A percentile compares a stretch with the other conserved stretches of the same genome.
phyloP scores from a whole-genome alignment of 1,140 invertebrate species.

The Protaetia brevitarsis region DNA sequence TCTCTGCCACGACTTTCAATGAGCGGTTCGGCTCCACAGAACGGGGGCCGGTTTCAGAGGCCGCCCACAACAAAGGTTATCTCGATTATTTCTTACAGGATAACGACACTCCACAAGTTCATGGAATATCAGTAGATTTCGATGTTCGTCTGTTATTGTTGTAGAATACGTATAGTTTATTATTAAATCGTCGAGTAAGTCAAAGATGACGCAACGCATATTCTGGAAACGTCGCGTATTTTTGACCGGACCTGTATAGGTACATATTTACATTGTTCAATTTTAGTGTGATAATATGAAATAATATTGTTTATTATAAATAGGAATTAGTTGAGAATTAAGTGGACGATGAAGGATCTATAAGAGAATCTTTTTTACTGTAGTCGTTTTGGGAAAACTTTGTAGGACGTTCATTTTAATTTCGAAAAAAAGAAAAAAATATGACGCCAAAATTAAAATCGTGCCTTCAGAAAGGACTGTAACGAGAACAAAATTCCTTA shows the following conservation, averaged over 20 bases:
- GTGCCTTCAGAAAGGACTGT: conserved; percentile 38
- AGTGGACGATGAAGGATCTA: no score
- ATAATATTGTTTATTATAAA: conserved; percentile 8
- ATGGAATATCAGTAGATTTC: conserved; percentile 36
- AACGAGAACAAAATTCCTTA: conserved; percentile 3
- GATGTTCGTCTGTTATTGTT: not conserved
- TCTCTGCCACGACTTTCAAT: conserved; percentile 60
- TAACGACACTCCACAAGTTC: conserved; percentile 39
- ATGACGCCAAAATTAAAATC: conserved; percentile 29
- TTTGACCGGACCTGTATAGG: not conserved
- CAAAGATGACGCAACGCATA: not conserved
- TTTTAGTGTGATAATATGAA: conserved; percentile 21
- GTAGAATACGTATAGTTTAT: conserved; percentile 17
- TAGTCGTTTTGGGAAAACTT: no score
- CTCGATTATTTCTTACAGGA: conserved; percentile 37
- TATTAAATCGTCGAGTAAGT: no score
- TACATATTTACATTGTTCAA: not conserved
- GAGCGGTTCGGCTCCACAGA: conserved; percentile 63
- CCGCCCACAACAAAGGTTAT: conserved; percentile 42
- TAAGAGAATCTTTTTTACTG: no score
- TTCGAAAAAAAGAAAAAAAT: no score
- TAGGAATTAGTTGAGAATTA: not conserved
- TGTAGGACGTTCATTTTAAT: no score
- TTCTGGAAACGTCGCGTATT: no score
- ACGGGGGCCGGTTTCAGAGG: conserved; percentile 55